Conservation (phyloP, 2,113 vertebrate genomes). For the Toxostoma redivivum region DNA sequence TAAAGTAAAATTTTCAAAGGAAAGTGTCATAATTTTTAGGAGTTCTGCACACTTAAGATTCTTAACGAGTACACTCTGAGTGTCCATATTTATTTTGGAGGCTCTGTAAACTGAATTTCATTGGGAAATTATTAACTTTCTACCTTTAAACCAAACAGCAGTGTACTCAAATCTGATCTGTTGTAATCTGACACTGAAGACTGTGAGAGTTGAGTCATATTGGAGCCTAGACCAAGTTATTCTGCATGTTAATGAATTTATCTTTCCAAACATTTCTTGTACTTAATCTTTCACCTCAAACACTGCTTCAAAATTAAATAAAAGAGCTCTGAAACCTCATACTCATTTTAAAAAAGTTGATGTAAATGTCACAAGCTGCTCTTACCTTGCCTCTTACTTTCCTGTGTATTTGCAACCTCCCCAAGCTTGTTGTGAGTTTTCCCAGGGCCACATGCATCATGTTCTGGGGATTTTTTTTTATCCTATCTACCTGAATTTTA, state of each 20-base stretch:
- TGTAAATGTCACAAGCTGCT: not conserved
- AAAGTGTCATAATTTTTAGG: not conserved
- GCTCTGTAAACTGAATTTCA: not conserved
- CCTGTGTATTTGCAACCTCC: not conserved
- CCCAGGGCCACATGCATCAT: accelerated
- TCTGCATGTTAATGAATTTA: not conserved
- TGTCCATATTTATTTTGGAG: not conserved
- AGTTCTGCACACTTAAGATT: not conserved
- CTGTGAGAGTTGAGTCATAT: not conserved
- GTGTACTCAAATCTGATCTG: accelerated
- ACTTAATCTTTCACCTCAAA: not conserved
- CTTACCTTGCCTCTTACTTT: not conserved
- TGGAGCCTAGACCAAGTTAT: not conserved
- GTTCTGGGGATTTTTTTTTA: not conserved
- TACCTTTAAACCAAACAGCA: not conserved
- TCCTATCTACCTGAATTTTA: not conserved
- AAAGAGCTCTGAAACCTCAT: not conserved
- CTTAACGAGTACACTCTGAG: not conserved
- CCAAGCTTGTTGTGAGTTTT: not conserved
- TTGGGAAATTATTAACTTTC: not conserved
- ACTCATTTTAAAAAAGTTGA: not conserved
- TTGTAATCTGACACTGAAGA: not conserved
- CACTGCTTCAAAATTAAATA: not conserved
- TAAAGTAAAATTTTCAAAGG: not conserved
- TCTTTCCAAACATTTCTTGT: not conserved